These are phyloP conservation scores for Brachionichthys hirsutus DNA, from an alignment of 2,113 vertebrate genomes.

Conservation along the genomic window DNA sequence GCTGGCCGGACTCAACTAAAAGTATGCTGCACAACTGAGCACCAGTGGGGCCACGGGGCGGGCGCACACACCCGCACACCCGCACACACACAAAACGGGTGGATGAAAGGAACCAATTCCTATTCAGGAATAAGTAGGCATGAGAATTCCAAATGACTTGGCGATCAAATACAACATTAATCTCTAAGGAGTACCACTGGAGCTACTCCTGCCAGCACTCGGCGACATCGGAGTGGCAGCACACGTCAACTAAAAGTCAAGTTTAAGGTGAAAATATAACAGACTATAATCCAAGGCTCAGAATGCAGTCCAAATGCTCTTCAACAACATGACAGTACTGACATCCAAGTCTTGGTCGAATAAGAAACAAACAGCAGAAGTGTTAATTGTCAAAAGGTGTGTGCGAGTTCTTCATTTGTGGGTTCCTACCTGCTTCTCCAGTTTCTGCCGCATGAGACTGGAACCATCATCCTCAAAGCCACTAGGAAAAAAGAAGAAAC, in stretches of 20 bases:
- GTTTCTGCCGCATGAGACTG: slow-evolving; percentile 89
- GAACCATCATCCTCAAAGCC: slow-evolving; percentile 84
- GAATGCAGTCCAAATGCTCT: neutral
- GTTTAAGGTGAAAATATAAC: no score
- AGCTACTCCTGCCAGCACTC: slow-evolving; percentile 10
- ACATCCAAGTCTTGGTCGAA: neutral
- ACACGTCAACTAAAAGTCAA: no score
- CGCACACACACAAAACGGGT: slow-evolving; percentile 4
- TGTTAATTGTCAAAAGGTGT: neutral
- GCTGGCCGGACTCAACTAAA: slow-evolving; percentile 5
- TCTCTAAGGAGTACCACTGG: slow-evolving; percentile 2
- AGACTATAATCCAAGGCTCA: no score
- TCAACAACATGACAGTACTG: neutral
- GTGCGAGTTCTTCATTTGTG: neutral
- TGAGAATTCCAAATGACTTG: neutral
- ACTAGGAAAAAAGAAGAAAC: slow-evolving; percentile 60
- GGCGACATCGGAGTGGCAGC: neutral
- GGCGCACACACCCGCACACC: slow-evolving; percentile 20
- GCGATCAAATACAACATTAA: slow-evolving; percentile 15
- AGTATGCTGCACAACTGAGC: slow-evolving; percentile 23
- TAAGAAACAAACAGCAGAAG: neutral
- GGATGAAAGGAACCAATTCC: neutral
- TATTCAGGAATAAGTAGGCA: neutral
- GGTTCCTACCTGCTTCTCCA: slow-evolving; percentile 89
- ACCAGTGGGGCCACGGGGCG: slow-evolving; percentile 24